Evolutionary conservation across 2,113 vertebrate species (phyloP).

Genomic region (Neodontobutis hainanensis): DNA sequence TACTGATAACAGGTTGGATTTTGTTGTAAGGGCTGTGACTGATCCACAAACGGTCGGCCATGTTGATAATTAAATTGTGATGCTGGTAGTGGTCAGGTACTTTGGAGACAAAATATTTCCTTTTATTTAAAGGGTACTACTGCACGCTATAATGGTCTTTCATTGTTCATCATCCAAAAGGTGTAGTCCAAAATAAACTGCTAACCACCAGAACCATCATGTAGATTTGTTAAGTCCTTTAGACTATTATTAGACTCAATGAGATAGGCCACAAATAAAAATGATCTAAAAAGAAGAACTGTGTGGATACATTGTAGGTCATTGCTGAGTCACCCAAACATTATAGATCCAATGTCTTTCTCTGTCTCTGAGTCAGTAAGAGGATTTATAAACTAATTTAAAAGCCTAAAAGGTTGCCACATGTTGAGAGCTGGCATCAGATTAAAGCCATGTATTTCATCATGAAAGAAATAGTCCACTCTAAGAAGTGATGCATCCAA

Average conservation of each 20-base stretch:
- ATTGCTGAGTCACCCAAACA: constrained; percentile 33
- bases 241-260: too few relatives aligned
- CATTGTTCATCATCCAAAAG: too few relatives aligned
- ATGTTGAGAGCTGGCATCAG: constrained; percentile 4
- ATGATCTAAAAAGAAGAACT: not conserved
- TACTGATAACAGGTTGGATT: not conserved
- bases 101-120: too few relatives aligned
- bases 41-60: not conserved
- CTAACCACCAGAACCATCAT: too few relatives aligned
- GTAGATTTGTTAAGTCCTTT: too few relatives aligned
- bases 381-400: constrained; percentile 16
- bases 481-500: not conserved
- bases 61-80: too few relatives aligned
- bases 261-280: not conserved
- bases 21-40: not conserved
- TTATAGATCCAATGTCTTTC: constrained; percentile 18
- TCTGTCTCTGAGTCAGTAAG: constrained; percentile 26
- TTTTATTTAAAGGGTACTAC: too few relatives aligned
- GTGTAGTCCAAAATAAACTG: too few relatives aligned
- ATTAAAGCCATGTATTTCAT: constrained; percentile 4
- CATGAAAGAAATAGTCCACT: not conserved
- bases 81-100: too few relatives aligned
- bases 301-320: not conserved
- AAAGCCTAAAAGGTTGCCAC: constrained; percentile 20
- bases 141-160: too few relatives aligned